Evolutionary conservation across 2,888 invertebrate genomes (phyloP).

Genomic region (Leucozona laternaria): DNA sequence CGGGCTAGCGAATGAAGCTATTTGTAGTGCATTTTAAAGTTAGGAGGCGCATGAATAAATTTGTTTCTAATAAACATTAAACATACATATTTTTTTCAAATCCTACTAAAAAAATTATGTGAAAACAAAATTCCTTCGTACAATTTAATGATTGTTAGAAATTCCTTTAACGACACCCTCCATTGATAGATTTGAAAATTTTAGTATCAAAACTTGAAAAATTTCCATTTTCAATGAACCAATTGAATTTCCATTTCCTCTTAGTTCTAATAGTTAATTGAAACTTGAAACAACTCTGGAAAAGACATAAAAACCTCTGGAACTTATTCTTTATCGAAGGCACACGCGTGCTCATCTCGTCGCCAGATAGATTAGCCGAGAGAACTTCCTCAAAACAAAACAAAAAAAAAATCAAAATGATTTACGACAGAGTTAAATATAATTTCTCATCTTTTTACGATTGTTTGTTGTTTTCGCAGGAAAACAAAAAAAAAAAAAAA

Average conservation of each 20-base stretch:
- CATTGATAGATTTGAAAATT: background rate
- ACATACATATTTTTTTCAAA: too few species aligned
- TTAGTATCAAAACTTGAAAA: background rate
- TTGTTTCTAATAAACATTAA: too few species aligned
- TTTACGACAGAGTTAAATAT: constrained; percentile 34
- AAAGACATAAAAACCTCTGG: background rate
- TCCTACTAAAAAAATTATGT: too few species aligned
- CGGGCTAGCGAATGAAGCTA: too few species aligned
- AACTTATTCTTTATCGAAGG: background rate
- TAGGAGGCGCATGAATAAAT: too few species aligned
- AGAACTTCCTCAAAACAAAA: background rate
- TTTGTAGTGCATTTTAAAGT: too few species aligned
- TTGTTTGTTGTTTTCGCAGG: background rate
- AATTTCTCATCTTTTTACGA: constrained; percentile 40
- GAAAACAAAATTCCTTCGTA: too few species aligned
- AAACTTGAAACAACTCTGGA: background rate
- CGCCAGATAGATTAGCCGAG: background rate
- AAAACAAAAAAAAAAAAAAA: background rate
- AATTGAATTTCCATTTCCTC: background rate
- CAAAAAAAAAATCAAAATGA: background rate
- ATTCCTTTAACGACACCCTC: background rate
- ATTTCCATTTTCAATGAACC: background rate
- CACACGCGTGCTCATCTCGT: background rate
- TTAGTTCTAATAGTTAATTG: background rate
- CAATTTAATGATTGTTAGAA: too few species aligned